Conservation (phyloP, 2,888 invertebrate genomes). For the Lasioglossum vierecki region DNA sequence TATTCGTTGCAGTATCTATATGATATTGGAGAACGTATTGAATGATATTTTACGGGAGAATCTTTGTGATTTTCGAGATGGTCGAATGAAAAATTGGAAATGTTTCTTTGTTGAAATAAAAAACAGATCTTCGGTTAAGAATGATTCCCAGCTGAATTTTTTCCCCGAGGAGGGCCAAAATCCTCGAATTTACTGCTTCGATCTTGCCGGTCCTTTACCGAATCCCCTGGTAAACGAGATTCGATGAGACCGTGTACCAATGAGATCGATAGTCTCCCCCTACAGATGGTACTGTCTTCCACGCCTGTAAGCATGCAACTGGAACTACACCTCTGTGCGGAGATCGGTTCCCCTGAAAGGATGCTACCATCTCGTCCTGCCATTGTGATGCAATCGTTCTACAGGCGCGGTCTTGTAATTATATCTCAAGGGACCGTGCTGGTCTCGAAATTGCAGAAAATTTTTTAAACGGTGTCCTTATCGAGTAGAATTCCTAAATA, state of each 20-base stretch:
- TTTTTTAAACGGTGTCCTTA: background rate
- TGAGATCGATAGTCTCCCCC: slow-evolving; percentile 70
- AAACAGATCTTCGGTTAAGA: slow-evolving; percentile 38
- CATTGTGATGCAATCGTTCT: slow-evolving; percentile 44
- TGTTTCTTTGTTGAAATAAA: slow-evolving; percentile 36
- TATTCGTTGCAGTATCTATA: background rate
- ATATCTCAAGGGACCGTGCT: background rate
- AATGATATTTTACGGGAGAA: background rate
- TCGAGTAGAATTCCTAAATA: background rate
- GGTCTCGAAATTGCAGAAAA: background rate
- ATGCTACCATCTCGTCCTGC: slow-evolving; percentile 53
- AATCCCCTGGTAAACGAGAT: slow-evolving; percentile 74
- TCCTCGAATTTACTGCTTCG: slow-evolving; percentile 73
- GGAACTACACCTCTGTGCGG: slow-evolving; percentile 64
- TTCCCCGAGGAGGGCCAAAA: slow-evolving; percentile 66
- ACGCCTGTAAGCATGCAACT: slow-evolving; percentile 72
- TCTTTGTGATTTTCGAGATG: background rate
- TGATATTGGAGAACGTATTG: background rate
- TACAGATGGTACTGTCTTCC: slow-evolving; percentile 66
- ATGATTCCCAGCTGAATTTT: slow-evolving; percentile 62
- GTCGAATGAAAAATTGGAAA: background rate
- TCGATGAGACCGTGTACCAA: slow-evolving; percentile 74
- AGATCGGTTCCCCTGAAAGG: slow-evolving; percentile 58
- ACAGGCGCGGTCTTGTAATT: slow-evolving; percentile 38
- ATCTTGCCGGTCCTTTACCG: slow-evolving; percentile 68